phyloP scores from a whole-genome alignment of 2,888 invertebrate species.

The Busseola fusca region DNA sequence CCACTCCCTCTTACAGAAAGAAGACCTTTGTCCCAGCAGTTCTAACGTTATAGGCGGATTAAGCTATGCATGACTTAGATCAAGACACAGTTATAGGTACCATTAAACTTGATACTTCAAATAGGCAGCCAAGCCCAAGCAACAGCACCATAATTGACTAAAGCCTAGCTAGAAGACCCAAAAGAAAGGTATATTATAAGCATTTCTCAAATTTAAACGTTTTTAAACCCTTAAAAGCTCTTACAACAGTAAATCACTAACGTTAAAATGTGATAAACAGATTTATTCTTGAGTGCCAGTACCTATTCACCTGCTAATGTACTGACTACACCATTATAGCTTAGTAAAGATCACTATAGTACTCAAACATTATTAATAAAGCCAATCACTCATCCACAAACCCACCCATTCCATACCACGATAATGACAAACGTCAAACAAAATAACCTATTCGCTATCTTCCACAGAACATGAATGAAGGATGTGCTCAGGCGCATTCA shows the following conservation, averaged over 20 bases:
- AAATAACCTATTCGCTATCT: slow-evolving; percentile 52
- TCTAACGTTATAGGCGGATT: background rate
- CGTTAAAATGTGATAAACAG: too few species aligned
- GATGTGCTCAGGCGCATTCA: slow-evolving; percentile 51
- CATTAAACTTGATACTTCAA: background rate
- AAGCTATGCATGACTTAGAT: background rate
- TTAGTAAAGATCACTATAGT: background rate
- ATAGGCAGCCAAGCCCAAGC: too few species aligned
- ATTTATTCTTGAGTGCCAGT: background rate
- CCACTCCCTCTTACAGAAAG: background rate
- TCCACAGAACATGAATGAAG: slow-evolving; percentile 52
- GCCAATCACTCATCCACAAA: slow-evolving; percentile 21
- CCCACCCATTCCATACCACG: slow-evolving; percentile 34
- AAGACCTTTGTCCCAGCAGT: background rate
- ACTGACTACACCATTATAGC: background rate
- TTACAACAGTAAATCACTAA: too few species aligned
- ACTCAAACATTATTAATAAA: slow-evolving; percentile 14
- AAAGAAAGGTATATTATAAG: background rate
- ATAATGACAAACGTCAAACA: slow-evolving; percentile 52
- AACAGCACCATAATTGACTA: background rate
- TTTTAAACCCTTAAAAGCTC: background rate
- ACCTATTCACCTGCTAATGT: background rate
- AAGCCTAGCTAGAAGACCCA: background rate
- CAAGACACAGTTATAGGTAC: background rate
- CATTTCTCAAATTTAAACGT: background rate